phyloP scores from a whole-genome alignment of 2,113 vertebrate species.

The Petaurus breviceps region DNA sequence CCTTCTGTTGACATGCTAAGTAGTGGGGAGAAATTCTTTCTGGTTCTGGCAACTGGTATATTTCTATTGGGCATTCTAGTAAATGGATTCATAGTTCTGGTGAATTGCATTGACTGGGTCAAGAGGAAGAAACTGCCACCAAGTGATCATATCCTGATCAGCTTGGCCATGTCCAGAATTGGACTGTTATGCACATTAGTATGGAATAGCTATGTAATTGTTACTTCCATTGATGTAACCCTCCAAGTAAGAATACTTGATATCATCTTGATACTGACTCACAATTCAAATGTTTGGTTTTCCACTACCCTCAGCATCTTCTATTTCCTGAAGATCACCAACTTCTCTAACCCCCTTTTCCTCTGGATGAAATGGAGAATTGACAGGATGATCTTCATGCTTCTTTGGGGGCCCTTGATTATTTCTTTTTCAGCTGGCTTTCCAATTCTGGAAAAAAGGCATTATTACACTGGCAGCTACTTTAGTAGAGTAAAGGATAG shows the following conservation, averaged over 20 bases:
- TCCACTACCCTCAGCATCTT: conserved; percentile 26
- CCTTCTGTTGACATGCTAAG: background rate
- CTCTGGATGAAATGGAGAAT: conserved; percentile 54
- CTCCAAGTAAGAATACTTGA: background rate
- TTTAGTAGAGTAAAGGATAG: background rate
- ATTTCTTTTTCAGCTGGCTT: background rate
- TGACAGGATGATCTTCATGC: background rate
- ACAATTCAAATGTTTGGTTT: conserved; percentile 37
- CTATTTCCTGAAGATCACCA: conserved; percentile 57
- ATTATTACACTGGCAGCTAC: background rate
- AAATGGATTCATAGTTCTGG: background rate
- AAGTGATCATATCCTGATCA: background rate
- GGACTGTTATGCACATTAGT: background rate
- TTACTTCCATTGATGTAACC: background rate
- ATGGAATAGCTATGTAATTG: too few relatives aligned
- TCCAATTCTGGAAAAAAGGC: background rate
- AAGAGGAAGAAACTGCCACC: background rate
- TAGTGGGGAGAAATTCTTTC: background rate
- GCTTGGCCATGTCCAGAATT: background rate
- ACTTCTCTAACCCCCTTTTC: conserved; percentile 17
- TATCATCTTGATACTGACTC: background rate
- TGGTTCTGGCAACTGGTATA: background rate
- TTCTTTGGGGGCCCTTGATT: background rate
- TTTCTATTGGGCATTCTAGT: background rate
- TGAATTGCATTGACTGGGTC: background rate